Evolutionary conservation across 1,140 invertebrate genomes (phyloP).

Genomic region (Zophobas atratus): DNA sequence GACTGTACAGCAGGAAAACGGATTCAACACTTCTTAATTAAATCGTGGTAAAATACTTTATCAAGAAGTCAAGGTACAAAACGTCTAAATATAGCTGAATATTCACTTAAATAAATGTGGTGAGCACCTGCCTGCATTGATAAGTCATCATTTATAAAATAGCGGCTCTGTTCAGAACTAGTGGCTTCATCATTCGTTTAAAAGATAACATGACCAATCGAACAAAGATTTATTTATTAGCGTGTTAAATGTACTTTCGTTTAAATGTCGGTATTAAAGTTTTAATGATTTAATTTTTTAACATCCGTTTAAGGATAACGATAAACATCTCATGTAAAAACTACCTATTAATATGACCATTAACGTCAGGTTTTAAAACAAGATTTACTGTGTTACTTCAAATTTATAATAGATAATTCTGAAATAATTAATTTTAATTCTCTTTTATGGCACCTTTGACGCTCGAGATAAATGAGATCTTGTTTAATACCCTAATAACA

Average conservation of each 20-base stretch:
- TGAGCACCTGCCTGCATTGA: not conserved
- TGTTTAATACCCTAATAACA: conserved; percentile 20
- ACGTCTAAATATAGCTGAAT: not conserved
- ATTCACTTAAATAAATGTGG: not conserved
- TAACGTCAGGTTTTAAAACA: conserved; percentile 45
- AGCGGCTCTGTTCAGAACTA: not conserved
- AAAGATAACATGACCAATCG: conserved; percentile 33
- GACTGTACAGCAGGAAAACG: no score
- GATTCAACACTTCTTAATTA: no score
- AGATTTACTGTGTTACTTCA: conserved; percentile 47
- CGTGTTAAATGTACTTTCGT: conserved; percentile 10
- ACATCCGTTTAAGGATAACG: conserved; percentile 39
- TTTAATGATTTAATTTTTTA: conserved; percentile 48
- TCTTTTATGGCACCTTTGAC: conserved; percentile 39
- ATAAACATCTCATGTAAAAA: conserved; percentile 47
- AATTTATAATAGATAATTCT: conserved; percentile 46
- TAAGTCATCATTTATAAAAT: conserved; percentile 22
- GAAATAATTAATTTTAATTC: conserved; percentile 47
- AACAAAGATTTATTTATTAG: conserved; percentile 46
- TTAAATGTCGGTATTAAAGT: conserved; percentile 43
- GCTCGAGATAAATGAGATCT: conserved; percentile 32
- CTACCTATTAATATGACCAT: conserved; percentile 45
- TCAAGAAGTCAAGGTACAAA: no score
- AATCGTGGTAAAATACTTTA: no score
- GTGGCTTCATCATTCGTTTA: not conserved